A percentile compares a stretch with the other conserved stretches of the same genome.
Evolutionary conservation across 2,888 invertebrate genomes (phyloP).

Genomic region (Ceraclea dissimilis): DNA sequence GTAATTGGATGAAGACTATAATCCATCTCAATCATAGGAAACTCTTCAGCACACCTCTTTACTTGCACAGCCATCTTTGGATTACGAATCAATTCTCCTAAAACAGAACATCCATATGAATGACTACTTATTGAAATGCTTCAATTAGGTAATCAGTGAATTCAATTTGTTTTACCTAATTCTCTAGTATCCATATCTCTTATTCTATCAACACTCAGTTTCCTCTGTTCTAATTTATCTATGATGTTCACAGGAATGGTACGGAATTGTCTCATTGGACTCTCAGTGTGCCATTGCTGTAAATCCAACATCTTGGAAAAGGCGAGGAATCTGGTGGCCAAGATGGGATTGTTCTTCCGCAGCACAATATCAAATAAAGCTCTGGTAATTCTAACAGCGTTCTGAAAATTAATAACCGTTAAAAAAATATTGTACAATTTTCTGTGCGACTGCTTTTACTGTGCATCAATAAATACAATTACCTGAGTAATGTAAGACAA

Average conservation of each 20-base stretch:
- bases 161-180: constrained; percentile 51
- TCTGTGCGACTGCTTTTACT: too few relatives aligned
- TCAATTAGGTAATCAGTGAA: background rate
- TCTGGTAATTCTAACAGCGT: constrained; percentile 81
- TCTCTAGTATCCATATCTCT: constrained; percentile 84
- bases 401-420: constrained; percentile 51
- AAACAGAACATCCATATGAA: background rate
- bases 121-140: background rate
- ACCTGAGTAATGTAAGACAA: constrained; percentile 84
- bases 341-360: constrained; percentile 80
- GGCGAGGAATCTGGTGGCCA: constrained; percentile 77
- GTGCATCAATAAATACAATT: constrained; percentile 27
- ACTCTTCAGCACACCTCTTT: constrained; percentile 75
- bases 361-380: constrained; percentile 92
- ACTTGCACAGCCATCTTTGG: constrained; percentile 67
- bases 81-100: constrained; percentile 66
- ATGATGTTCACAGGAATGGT: constrained; percentile 70
- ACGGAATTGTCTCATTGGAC: constrained; percentile 79
- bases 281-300: constrained; percentile 81
- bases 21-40: constrained; percentile 79
- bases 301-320: constrained; percentile 92
- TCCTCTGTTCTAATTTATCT: constrained; percentile 71
- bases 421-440: background rate
- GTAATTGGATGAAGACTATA: constrained; percentile 92
- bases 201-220: constrained; percentile 68